These are phyloP conservation scores for Pelodytes ibericus DNA, from an alignment of 2,797 vertebrate genomes.

Conservation along the genomic window DNA sequence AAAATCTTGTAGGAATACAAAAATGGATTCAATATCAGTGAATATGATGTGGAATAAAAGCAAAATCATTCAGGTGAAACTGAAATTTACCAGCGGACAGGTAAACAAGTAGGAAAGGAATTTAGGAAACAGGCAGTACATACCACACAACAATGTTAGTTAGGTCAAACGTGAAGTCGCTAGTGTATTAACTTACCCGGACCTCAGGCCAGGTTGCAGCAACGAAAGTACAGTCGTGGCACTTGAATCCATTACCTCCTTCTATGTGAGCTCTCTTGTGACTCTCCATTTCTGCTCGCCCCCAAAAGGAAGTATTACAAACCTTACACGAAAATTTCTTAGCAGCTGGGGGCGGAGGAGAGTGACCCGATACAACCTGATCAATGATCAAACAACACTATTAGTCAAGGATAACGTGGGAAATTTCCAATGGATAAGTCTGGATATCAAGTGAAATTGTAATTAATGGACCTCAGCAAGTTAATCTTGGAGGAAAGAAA, in stretches of 20 bases:
- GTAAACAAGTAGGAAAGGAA: no score
- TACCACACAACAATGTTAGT: no score
- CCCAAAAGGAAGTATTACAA: conserved; percentile 90
- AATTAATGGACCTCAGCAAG: no score
- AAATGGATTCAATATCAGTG: no score
- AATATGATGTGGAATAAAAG: no score
- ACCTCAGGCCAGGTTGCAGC: conserved; percentile 90
- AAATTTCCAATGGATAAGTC: not conserved
- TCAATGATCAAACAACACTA: not conserved
- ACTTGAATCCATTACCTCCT: conserved; percentile 88
- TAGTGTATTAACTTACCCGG: conserved; percentile 75
- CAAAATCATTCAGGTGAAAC: no score
- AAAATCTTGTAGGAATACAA: no score
- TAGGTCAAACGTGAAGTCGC: not conserved
- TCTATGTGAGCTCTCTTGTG: conserved; percentile 96
- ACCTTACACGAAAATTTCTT: conserved; percentile 97
- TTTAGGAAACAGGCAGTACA: no score
- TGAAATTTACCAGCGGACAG: no score
- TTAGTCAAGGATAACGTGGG: no score
- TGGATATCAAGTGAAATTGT: no score
- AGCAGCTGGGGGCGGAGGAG: conserved; percentile 65
- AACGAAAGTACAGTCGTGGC: conserved; percentile 89
- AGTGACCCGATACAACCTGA: conserved; percentile 53
- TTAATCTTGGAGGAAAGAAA: no score
- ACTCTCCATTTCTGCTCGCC: conserved; percentile 97